These are phyloP conservation scores for Strigamia transsilvanica DNA, from an alignment of 2,888 invertebrate species.

Conservation along the genomic window DNA sequence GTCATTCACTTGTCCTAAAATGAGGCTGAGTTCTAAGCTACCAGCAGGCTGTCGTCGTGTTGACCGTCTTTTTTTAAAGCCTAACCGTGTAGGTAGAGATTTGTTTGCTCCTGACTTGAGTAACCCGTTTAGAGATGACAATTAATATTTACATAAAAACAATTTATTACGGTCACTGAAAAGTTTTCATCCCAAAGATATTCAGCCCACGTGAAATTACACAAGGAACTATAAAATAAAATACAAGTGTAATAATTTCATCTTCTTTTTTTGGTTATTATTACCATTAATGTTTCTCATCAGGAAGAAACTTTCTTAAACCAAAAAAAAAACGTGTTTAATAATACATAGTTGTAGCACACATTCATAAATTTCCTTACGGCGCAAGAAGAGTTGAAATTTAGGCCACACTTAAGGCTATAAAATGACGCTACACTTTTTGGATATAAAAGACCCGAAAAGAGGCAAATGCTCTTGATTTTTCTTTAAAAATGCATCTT, in stretches of 20 bases:
- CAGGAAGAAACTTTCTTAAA: background rate
- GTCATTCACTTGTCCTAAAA: constrained; percentile 16
- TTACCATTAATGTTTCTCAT: background rate
- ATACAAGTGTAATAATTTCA: no score
- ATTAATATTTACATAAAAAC: constrained; percentile 1
- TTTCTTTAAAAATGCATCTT: background rate
- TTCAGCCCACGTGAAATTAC: no score
- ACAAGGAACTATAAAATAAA: no score
- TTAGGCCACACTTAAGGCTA: constrained; percentile 18
- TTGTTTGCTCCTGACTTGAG: background rate
- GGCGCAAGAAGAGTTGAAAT: background rate
- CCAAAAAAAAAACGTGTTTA: background rate
- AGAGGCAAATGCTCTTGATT: background rate
- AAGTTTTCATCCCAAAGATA: no score
- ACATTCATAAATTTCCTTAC: constrained; percentile 19
- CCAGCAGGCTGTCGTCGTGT: background rate
- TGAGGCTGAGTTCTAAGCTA: background rate
- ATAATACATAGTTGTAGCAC: background rate
- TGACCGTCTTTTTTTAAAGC: background rate
- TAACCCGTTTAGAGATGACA: background rate
- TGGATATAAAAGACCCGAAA: background rate
- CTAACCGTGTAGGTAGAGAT: background rate
- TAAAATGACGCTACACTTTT: background rate
- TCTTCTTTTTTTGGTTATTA: no score
- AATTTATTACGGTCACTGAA: no score